Conservation (phyloP, 37 sponge, comb jelly and placozoan species). For the Oscarella lobularis region DNA sequence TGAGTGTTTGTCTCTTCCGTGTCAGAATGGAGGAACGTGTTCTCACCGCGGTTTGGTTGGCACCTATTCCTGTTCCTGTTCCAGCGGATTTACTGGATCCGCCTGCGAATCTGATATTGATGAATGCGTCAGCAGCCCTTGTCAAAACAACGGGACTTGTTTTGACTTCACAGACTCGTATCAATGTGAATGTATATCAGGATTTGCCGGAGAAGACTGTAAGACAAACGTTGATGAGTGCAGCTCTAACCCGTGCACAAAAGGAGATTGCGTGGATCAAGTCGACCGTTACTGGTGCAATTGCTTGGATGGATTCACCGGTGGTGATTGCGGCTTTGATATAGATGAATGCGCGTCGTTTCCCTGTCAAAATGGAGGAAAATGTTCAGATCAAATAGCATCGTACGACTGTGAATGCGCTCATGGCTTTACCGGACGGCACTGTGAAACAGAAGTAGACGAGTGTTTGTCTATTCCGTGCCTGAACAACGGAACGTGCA, state of each 20-base stretch:
- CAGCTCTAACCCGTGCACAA: background rate
- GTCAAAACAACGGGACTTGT: background rate
- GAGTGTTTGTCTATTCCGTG: constrained; percentile 6
- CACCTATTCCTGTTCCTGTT: background rate
- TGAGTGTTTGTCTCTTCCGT: background rate
- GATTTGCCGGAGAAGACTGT: constrained; percentile 12
- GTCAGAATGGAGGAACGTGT: background rate
- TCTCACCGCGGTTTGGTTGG: background rate
- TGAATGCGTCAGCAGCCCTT: background rate
- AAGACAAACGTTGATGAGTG: constrained; percentile 16
- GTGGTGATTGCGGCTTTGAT: background rate
- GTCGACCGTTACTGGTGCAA: constrained; percentile 3
- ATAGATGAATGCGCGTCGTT: constrained; percentile 6
- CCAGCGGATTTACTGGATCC: background rate
- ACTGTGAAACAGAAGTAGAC: constrained; percentile 11
- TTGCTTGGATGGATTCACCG: constrained; percentile 7
- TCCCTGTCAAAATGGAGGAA: constrained; percentile 2
- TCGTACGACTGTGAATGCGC: constrained; percentile 4
- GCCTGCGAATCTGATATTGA: background rate
- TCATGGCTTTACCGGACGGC: background rate
- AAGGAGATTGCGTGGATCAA: background rate
- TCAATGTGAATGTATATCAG: constrained; percentile 27
- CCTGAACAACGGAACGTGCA: background rate
- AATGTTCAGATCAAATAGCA: background rate
- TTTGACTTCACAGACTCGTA: constrained; percentile 10